A percentile compares a stretch with the other conserved stretches of the same genome.
Conservation (phyloP, 2,888 invertebrate species). For the Ashinkailepas kermadecensis region DNA sequence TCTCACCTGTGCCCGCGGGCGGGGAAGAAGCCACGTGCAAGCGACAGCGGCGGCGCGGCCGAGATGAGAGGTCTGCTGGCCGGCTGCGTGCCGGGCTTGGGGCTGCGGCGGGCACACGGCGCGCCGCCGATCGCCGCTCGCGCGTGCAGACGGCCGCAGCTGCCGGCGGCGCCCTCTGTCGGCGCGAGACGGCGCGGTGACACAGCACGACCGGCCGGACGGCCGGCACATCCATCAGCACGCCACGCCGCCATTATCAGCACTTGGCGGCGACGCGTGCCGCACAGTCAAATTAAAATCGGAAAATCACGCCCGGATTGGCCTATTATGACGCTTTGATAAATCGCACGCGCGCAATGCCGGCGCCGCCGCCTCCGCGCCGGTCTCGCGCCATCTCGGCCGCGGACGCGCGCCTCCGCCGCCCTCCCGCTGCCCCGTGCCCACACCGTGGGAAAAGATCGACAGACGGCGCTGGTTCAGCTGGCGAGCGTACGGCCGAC, state of each 20-base stretch:
- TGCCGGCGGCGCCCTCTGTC: too few species aligned
- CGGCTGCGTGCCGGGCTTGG: too few species aligned
- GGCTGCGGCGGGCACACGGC: too few species aligned
- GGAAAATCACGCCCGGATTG: constrained; percentile 12
- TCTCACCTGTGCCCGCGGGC: background rate
- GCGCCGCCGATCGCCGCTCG: background rate
- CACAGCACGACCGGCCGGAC: background rate
- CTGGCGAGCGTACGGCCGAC: background rate
- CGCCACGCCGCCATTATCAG: background rate
- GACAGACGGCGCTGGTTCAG: background rate
- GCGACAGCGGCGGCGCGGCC: background rate
- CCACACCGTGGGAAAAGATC: background rate
- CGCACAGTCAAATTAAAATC: constrained; percentile 15
- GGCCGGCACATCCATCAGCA: constrained; percentile 10
- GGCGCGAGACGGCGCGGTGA: background rate
- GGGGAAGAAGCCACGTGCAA: constrained; percentile 17
- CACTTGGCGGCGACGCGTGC: constrained; percentile 2
- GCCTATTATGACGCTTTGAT: constrained; percentile 18
- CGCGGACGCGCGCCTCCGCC: background rate
- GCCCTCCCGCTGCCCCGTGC: background rate
- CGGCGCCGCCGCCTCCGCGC: background rate
- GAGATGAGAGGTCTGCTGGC: background rate
- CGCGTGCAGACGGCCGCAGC: too few species aligned
- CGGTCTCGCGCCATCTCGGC: background rate
- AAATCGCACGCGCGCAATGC: background rate